A percentile compares a stretch with the other conserved stretches of the same genome.
phyloP scores from a whole-genome alignment of 1,140 invertebrate species.

The Scylla paramamosain region DNA sequence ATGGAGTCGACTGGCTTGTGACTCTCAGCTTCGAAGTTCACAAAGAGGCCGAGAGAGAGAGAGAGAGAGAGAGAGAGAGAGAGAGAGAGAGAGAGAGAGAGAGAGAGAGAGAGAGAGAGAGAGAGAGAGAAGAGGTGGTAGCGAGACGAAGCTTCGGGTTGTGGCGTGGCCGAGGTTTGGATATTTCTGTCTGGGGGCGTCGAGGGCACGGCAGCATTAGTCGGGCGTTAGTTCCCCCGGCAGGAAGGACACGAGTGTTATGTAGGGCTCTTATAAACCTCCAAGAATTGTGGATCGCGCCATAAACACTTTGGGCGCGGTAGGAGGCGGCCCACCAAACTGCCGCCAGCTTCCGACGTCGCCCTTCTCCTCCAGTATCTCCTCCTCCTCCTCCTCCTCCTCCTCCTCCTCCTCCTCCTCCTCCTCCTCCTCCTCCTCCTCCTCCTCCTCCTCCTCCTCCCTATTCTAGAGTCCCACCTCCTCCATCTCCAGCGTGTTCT shows the following conservation, averaged over 20 bases:
- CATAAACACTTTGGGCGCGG: slow-evolving; percentile 43
- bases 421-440: background rate
- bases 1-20: no score
- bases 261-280: slow-evolving; percentile 43
- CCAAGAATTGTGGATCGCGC: slow-evolving; percentile 36
- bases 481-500: no score
- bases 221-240: slow-evolving; percentile 31
- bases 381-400: background rate
- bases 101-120: background rate
- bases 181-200: background rate
- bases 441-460: background rate
- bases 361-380: background rate
- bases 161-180: no score
- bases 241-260: slow-evolving; percentile 57
- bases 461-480: no score
- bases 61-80: slow-evolving; percentile 45
- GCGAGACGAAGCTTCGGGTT: no score
- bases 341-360: slow-evolving; percentile 42
- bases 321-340: slow-evolving; percentile 37
- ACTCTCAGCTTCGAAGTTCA: no score
- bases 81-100: background rate
- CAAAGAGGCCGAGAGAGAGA: background rate
- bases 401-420: background rate
- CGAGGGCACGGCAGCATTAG: slow-evolving; percentile 28
- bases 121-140: background rate